Evolutionary conservation across 2,888 invertebrate species (phyloP).

Genomic region (Phorcus lineatus): DNA sequence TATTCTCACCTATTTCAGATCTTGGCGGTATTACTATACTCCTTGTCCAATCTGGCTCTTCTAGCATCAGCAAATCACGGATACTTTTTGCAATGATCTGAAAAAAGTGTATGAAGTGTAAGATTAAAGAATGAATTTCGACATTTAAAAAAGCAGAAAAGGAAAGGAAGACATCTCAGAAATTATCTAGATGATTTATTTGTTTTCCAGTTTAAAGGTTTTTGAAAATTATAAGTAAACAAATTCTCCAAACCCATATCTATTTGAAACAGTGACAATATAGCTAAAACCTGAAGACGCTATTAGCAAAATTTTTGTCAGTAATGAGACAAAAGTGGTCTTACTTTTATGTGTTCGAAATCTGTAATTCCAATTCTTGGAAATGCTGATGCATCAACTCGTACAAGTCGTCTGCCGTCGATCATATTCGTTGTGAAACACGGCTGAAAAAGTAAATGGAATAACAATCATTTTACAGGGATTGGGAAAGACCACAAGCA

Average conservation of each 20-base stretch:
- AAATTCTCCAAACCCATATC: too few relatives aligned
- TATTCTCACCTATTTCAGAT: constrained; percentile 67
- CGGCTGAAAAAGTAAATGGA: constrained; percentile 47
- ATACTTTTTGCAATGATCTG: constrained; percentile 70
- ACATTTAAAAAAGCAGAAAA: too few relatives aligned
- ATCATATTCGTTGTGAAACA: constrained; percentile 68
- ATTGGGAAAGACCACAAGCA: too few relatives aligned
- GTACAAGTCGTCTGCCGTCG: constrained; percentile 64
- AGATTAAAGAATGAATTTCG: not conserved
- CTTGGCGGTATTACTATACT: constrained; percentile 71
- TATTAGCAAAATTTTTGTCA: too few relatives aligned
- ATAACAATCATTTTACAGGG: too few relatives aligned
- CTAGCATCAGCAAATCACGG: constrained; percentile 66
- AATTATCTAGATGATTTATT: too few relatives aligned
- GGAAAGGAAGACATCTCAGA: too few relatives aligned
- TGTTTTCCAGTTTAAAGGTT: too few relatives aligned
- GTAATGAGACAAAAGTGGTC: too few relatives aligned
- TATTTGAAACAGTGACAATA: too few relatives aligned
- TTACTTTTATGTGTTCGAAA: constrained; percentile 71
- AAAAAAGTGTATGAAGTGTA: not conserved
- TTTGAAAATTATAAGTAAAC: too few relatives aligned
- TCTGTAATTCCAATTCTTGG: constrained; percentile 72
- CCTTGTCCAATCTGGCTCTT: constrained; percentile 71
- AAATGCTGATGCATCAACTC: constrained; percentile 63
- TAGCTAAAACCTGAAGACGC: too few relatives aligned